These are phyloP conservation scores for Cylindroiulus punctatus DNA, from an alignment of 2,888 invertebrate species.

Conservation along the genomic window DNA sequence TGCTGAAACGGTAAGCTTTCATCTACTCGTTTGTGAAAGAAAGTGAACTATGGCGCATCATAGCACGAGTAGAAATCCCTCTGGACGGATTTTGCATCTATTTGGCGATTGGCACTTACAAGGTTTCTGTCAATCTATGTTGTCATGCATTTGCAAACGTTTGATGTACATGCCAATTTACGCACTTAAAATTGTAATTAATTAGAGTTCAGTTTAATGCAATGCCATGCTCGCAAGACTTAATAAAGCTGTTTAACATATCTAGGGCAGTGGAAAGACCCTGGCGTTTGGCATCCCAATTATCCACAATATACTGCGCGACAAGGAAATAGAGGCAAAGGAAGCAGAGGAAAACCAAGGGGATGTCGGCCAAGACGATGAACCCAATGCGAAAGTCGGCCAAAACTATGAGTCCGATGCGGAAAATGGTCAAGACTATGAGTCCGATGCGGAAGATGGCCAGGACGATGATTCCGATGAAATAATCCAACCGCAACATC, in stretches of 20 bases:
- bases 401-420: conserved; percentile 55
- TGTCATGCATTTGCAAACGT: too few species aligned
- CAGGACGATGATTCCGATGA: background rate
- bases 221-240: background rate
- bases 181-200: too few species aligned
- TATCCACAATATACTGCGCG: conserved; percentile 81
- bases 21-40: too few species aligned
- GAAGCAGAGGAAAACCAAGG: conserved; percentile 58
- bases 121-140: too few species aligned
- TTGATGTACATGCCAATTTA: too few species aligned
- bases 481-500: background rate
- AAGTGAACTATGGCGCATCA: too few species aligned
- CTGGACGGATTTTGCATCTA: too few species aligned
- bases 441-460: conserved; percentile 4
- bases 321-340: conserved; percentile 67
- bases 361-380: conserved; percentile 53
- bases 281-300: conserved; percentile 97
- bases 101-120: too few species aligned
- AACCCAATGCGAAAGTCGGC: conserved; percentile 9
- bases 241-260: background rate
- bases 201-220: background rate
- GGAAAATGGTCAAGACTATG: conserved; percentile 52
- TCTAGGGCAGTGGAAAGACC: conserved; percentile 94
- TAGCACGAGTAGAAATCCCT: too few species aligned
- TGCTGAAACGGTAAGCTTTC: conserved; percentile 80